Percentiles rank a stretch among this genome's conserved stretches.
Conservation (phyloP, 1,140 invertebrate species). For the Habropoda laboriosa region DNA sequence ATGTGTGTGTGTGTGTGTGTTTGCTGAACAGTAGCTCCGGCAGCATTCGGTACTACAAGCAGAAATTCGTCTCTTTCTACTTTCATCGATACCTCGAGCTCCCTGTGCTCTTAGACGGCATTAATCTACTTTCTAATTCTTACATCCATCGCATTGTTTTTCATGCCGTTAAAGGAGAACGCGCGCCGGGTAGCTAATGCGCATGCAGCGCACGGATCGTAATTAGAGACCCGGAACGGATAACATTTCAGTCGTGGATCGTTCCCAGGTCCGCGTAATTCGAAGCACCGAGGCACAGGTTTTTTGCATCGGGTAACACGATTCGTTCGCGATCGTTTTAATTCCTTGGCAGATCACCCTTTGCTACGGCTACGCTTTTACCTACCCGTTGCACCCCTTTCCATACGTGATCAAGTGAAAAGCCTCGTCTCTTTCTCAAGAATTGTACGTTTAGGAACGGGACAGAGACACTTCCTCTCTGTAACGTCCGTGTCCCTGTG, state of each 20-base stretch:
- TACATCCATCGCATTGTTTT: conserved; percentile 16
- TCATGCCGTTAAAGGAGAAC: conserved; percentile 19
- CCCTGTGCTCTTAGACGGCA: neutral
- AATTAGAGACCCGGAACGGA: conserved; percentile 55
- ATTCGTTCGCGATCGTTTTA: conserved; percentile 1
- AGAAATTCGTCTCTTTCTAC: conserved; percentile 51
- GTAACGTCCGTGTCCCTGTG: neutral
- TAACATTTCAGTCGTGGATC: conserved; percentile 38
- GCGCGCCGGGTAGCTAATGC: conserved; percentile 37
- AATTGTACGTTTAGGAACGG: no score
- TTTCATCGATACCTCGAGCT: conserved; percentile 45
- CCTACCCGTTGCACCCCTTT: no score
- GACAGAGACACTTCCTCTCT: neutral
- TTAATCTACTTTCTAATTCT: conserved; percentile 47
- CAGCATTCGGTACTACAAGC: no score
- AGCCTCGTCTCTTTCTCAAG: neutral
- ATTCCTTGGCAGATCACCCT: neutral
- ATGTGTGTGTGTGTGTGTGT: no score
- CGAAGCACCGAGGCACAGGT: neutral
- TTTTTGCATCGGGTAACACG: neutral
- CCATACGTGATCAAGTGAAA: neutral
- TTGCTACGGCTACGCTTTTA: no score
- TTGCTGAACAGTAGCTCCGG: conserved; percentile 2
- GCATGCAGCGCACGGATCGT: conserved; percentile 41
- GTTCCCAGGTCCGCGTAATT: conserved; percentile 20